These are phyloP conservation scores for Atta texana DNA, from an alignment of 1,140 invertebrate species.

Conservation along the genomic window DNA sequence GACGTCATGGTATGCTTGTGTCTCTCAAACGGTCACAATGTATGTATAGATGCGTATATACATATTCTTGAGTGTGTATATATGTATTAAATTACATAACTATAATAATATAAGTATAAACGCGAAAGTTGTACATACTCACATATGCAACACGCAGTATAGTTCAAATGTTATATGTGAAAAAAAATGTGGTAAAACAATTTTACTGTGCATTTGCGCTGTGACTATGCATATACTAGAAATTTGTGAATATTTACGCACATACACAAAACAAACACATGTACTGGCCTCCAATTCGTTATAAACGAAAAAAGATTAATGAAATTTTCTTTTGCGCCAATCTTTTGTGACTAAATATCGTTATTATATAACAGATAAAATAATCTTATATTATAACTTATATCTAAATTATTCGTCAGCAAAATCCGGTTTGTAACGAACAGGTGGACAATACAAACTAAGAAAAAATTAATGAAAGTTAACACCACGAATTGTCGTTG, in stretches of 20 bases:
- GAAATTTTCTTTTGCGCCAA: constrained; percentile 49
- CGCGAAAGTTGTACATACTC: constrained; percentile 27
- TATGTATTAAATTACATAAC: constrained; percentile 74
- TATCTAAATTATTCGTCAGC: not conserved
- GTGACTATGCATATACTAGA: constrained; percentile 52
- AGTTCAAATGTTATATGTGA: not conserved
- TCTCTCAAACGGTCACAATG: constrained; percentile 61
- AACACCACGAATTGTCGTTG: constrained; percentile 5
- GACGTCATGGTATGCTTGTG: constrained; percentile 65
- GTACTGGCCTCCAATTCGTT: constrained; percentile 58
- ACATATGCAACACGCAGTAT: constrained; percentile 26
- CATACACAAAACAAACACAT: constrained; percentile 31
- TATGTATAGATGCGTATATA: constrained; percentile 73
- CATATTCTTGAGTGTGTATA: constrained; percentile 72
- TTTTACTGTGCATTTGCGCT: constrained; percentile 63
- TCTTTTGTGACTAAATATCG: constrained; percentile 18
- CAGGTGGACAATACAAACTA: constrained; percentile 42
- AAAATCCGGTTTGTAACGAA: constrained; percentile 47
- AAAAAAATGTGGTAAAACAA: constrained; percentile 29
- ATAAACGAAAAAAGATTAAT: constrained; percentile 18
- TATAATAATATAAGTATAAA: constrained; percentile 36
- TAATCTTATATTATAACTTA: constrained; percentile 5
- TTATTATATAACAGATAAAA: constrained; percentile 30
- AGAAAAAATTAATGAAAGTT: constrained; percentile 49
- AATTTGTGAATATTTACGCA: constrained; percentile 23